Base-by-base conservation (phyloP, 2,888 invertebrate species). In the Elegia similella region DNA sequence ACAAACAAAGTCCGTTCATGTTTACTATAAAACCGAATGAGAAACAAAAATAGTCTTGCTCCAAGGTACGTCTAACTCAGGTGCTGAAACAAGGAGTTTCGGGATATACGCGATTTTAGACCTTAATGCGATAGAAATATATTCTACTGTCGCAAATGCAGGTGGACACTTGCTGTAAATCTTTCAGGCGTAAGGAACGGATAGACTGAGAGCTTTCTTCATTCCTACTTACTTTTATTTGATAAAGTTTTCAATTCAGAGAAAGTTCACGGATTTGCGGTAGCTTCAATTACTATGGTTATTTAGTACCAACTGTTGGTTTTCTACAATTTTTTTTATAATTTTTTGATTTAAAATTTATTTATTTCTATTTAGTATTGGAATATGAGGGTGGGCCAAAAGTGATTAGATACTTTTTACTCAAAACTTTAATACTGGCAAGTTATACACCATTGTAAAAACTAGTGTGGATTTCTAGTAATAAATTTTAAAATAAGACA, bases 21-120 rank as follows among this genome's bases (percentile, higher is more conserved):
- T 55, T 55, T 56, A 29, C 56, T 42, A 56, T 50, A 50, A 48
- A 56, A 56, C 47, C 15, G 48, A 47, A 42, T 48, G 50, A 44
- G 32, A 29, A 50, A 42, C 32, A 50, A 56, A 56, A 53, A 43
- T 43, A 53, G 43, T 43, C 42, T 30, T 13, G 17, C 17, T 43
- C 42, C 10, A 43, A 53, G 32, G 53, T 23, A 43, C 32, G 15
- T 52, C 43, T 38, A 42, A 44, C 42, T 29, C 43, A 43, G 43
- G 42, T 53, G 53, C 29, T 30, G 30, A 42, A 44, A 53, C n/a
- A 42, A 29, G 30, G 43, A 42, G 12, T 53, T 17, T 29, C 6
- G 15, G 15, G 15, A 13, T 13, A 30, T 23, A 53, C 23, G 34
- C 50, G 34, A 50, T 12, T 34, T 12, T 34, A 34, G 8, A 34